phyloP scores from a whole-genome alignment of 2,113 vertebrate genomes.

The Hippolais icterina region DNA sequence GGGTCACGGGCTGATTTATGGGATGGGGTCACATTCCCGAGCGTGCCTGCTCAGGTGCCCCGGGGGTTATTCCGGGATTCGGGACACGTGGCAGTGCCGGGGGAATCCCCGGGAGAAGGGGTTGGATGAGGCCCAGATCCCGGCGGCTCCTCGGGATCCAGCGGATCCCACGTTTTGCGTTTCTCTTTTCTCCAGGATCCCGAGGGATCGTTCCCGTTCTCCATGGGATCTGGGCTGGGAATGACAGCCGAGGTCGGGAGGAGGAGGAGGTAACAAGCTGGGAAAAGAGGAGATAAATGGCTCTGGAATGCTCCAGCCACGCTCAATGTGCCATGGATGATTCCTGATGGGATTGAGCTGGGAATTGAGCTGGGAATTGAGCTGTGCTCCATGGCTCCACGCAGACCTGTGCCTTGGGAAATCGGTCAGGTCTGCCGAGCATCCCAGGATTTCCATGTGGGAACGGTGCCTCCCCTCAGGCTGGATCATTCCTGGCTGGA shows the following conservation, averaged over 20 bases:
- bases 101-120: neutral
- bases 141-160: rapidly evolving
- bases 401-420: neutral
- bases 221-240: neutral
- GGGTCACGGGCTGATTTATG: neutral
- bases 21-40: neutral
- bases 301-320: neutral
- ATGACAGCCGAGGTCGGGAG: rapidly evolving
- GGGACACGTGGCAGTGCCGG: rapidly evolving
- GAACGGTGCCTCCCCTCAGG: neutral
- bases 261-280: neutral
- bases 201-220: rapidly evolving
- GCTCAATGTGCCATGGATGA: slow-evolving; percentile 7
- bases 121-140: neutral
- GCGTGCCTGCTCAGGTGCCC: neutral
- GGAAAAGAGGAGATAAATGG: slow-evolving; percentile 6
- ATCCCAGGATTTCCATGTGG: neutral
- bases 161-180: neutral
- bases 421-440: neutral
- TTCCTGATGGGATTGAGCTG: neutral
- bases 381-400: neutral
- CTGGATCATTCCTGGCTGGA: neutral
- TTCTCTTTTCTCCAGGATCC: rapidly evolving
- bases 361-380: neutral
- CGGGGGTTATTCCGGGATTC: neutral